Evolutionary conservation across 2,113 vertebrate species (phyloP).

Genomic region (Oncorhynchus kisutch): DNA sequence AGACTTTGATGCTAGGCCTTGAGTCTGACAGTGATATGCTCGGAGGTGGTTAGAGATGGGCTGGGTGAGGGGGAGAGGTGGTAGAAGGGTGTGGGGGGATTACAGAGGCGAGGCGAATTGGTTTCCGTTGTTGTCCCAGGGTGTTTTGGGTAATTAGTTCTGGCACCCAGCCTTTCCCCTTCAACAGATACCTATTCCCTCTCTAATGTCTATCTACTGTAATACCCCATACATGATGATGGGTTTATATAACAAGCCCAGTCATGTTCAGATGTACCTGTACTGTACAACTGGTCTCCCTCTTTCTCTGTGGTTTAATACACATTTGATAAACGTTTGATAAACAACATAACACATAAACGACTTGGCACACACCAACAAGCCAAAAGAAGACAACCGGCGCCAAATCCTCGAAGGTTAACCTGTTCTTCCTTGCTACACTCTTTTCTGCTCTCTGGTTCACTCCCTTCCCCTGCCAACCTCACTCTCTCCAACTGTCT

Average conservation of each 20-base stretch:
- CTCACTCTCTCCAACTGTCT: constrained; percentile 62
- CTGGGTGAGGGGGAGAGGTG: neutral
- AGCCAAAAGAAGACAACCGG: neutral
- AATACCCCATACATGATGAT: neutral
- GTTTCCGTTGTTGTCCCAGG: constrained; percentile 11
- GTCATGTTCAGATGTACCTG: neutral
- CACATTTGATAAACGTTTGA: neutral
- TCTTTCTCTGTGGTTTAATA: neutral
- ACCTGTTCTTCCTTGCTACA: constrained; percentile 32
- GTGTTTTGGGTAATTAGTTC: constrained; percentile 43
- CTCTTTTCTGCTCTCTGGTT: constrained; percentile 25
- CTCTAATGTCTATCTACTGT: constrained; percentile 13
- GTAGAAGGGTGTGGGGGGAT: neutral
- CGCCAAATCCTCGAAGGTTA: constrained; percentile 7
- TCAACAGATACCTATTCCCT: neutral
- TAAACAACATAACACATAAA: no score
- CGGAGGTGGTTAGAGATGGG: neutral
- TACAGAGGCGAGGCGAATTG: neutral
- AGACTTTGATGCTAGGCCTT: neutral
- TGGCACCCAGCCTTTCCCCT: neutral
- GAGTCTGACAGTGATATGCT: neutral
- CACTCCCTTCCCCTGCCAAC: constrained; percentile 50
- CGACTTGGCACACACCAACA: neutral
- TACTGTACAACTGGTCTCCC: neutral
- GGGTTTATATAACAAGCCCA: neutral